A percentile compares a stretch with the other conserved stretches of the same genome.
Evolutionary conservation across 2,113 vertebrate species (phyloP).

Genomic region (Dipodomys merriami): DNA sequence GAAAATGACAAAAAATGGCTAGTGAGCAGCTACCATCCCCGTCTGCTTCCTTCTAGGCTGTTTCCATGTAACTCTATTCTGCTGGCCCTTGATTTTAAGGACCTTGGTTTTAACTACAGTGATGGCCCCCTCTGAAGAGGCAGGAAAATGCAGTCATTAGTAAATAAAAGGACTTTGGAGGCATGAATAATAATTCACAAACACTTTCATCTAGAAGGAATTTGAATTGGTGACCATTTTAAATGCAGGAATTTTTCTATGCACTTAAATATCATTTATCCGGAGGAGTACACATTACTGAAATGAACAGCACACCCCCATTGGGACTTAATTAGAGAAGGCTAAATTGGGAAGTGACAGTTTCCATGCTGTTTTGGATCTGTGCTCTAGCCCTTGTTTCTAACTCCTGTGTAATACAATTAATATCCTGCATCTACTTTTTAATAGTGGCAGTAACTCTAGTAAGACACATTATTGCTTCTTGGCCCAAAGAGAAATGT

Average conservation of each 20-base stretch:
- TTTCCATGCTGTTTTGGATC: conserved; percentile 74
- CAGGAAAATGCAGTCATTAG: background rate
- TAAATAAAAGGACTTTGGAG: background rate
- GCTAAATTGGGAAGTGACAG: conserved; percentile 79
- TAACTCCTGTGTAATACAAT: conserved; percentile 77
- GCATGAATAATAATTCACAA: background rate
- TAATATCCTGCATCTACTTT: conserved; percentile 79
- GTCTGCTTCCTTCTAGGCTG: background rate
- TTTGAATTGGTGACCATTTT: conserved; percentile 61
- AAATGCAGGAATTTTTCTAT: conserved; percentile 26
- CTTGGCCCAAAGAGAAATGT: conserved; percentile 78
- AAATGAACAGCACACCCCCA: conserved; percentile 73
- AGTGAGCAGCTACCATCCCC: background rate
- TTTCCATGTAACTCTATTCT: no score
- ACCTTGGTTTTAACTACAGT: background rate
- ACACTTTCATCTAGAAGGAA: background rate
- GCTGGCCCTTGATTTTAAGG: background rate
- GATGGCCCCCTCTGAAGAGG: background rate
- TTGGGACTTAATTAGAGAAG: conserved; percentile 84
- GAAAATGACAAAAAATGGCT: background rate
- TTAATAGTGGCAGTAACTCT: conserved; percentile 82
- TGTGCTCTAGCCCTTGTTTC: conserved; percentile 51
- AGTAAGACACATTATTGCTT: conserved; percentile 79
- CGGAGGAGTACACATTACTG: conserved; percentile 62
- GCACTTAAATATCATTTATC: conserved; percentile 68